Percentiles rank a stretch among this genome's conserved stretches.
phyloP scores from a whole-genome alignment of 53 echinoderm and acorn worm genomes.

The Echinometra lucunter region DNA sequence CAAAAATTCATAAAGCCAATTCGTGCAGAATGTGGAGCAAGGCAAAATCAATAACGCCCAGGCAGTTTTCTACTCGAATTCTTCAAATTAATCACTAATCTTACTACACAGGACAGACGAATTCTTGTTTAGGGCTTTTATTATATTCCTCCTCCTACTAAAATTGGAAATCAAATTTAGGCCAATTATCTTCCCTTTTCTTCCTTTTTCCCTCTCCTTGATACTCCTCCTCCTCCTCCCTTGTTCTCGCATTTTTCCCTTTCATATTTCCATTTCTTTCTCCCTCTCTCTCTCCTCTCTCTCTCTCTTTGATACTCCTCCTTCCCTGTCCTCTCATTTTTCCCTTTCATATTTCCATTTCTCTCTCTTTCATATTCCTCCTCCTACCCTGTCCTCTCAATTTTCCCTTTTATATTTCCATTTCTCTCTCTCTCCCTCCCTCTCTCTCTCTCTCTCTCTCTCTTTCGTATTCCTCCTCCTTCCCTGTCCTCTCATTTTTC shows the following conservation, averaged over 20 bases:
- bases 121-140: constrained; percentile 26
- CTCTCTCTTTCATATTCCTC: not conserved
- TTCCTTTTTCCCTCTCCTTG: not conserved
- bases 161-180: constrained; percentile 49
- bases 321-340: not conserved
- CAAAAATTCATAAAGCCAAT: constrained; percentile 37
- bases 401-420: not conserved
- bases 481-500: too few relatives aligned
- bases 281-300: not conserved
- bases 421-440: not conserved
- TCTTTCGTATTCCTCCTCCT: too few relatives aligned
- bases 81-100: constrained; percentile 33
- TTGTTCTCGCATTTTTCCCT: not conserved
- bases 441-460: not conserved
- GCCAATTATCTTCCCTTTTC: not conserved
- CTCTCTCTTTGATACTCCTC: not conserved
- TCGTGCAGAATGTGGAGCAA: constrained; percentile 33
- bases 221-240: not conserved
- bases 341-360: not conserved
- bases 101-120: constrained; percentile 10
- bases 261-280: not conserved
- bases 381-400: not conserved
- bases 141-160: constrained; percentile 3
- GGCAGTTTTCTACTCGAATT: constrained; percentile 25
- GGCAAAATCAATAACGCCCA: constrained; percentile 34